These are phyloP conservation scores for Cyphomyrus plagiostoma DNA, from an alignment of 2,113 vertebrate species.

Conservation along the genomic window DNA sequence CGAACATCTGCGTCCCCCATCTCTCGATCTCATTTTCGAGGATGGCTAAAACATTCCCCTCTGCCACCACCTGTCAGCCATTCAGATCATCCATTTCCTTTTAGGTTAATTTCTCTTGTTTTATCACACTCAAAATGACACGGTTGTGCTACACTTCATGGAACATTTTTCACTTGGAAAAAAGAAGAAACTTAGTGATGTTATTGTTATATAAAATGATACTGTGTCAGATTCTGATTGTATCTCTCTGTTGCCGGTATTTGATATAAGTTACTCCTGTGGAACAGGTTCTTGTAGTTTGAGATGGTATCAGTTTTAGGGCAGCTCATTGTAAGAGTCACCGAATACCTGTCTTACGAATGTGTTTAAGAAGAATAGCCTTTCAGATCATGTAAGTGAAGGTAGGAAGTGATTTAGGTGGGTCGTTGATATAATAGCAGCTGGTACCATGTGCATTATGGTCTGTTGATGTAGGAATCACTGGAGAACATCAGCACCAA, in stretches of 20 bases:
- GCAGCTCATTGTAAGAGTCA: not conserved
- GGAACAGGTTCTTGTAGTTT: conserved; percentile 1
- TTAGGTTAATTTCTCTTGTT: not conserved
- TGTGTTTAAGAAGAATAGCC: conserved; percentile 1
- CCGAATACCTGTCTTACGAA: not conserved
- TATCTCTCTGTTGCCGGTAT: conserved; percentile 1
- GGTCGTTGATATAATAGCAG: not conserved
- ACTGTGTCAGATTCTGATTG: conserved; percentile 2
- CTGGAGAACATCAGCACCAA: conserved; percentile 42
- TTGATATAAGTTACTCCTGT: conserved; percentile 4
- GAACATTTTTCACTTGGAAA: not conserved
- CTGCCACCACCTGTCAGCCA: not conserved
- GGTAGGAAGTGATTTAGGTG: not conserved
- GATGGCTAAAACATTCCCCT: not conserved
- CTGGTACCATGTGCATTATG: not conserved
- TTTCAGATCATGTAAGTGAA: not conserved
- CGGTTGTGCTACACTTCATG: not conserved
- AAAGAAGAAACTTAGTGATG: not conserved
- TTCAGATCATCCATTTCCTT: not conserved
- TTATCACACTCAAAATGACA: not conserved
- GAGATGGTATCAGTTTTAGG: conserved; percentile 1
- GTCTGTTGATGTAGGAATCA: conserved; percentile 49
- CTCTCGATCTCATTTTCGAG: not conserved
- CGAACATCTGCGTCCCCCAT: not conserved
- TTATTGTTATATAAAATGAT: not conserved